These are phyloP conservation scores for Philonicus albiceps DNA, from an alignment of 2,888 invertebrate genomes.

Conservation along the genomic window DNA sequence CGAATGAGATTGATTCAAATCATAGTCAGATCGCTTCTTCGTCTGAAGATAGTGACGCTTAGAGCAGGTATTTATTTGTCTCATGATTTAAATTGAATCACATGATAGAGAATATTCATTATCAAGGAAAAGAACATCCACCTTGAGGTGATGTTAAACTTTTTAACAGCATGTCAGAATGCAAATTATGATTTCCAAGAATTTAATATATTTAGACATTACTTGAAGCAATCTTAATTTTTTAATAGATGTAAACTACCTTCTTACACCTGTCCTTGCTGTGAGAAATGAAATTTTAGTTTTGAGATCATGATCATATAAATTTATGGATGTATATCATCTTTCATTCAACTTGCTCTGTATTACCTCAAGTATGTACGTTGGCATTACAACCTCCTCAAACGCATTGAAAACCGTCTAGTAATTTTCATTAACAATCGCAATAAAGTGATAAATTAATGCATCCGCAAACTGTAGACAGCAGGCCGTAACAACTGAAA, in stretches of 20 bases:
- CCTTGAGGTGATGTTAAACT: background rate
- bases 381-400: background rate
- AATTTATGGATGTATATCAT: background rate
- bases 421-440: conserved; percentile 43
- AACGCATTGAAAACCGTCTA: conserved; percentile 9
- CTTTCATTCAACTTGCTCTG: background rate
- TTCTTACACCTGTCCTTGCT: background rate
- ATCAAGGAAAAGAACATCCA: background rate
- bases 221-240: background rate
- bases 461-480: conserved; percentile 44
- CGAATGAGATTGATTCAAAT: conserved; percentile 22
- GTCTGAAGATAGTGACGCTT: background rate
- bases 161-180: background rate
- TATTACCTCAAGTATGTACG: background rate
- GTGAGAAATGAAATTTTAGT: background rate
- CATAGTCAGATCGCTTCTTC: background rate
- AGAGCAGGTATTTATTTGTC: background rate
- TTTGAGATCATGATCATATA: too few relatives aligned
- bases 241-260: background rate
- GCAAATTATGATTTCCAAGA: background rate
- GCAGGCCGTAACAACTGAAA: conserved; percentile 25
- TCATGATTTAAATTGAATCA: background rate
- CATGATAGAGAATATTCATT: background rate
- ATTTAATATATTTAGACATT: background rate
- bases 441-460: conserved; percentile 46